Base-by-base conservation (phyloP, 2,888 invertebrate species). In the Corythucha ciliata region DNA sequence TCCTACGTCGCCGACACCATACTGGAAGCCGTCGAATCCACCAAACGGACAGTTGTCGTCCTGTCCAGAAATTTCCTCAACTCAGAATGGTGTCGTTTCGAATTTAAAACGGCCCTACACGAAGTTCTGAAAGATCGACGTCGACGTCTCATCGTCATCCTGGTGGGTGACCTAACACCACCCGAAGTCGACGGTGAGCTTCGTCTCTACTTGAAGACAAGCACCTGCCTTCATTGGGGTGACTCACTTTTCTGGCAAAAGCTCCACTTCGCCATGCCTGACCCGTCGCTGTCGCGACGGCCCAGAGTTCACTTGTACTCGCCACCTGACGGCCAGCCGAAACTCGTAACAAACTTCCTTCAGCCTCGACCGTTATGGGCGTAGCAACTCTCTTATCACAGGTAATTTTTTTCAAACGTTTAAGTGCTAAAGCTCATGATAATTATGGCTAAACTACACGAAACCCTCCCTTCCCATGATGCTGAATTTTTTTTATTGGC, bases 231-330 rank as follows among this genome's bases (percentile, higher is more conserved):
- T 66, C 86, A 88, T 69, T 90, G 88, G 84, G 88, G 88, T 58
- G 93, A 96, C 71, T 83, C 87, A 67, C 81, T 89, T 67, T 96
- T 96, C 74, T 96, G 96, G 96, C 90, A 92, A 67, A 93, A 94
- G 71, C 73, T 96, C 58, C 80, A 86, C 66, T 88, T 88, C 66
- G 86, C 90, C 49, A 80, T 93, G 79, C 92, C 92, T 54, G 86
- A 87, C 69, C 71, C 69, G 16, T n/a, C n/a, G n/a, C 76, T 75
- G 40, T 48, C 57, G 37, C 54, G 57, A 36, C 52, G 51, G 39
- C 52, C 52, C 25, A 41, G 47, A 41, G 45, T 33, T 34, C 44
- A 32, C 42, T 48, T 47, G 57, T 42, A 52, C 57, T 69, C 70
- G 58, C 37, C 61, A 34, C 55, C 60, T 42, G 54, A 55, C 40